phyloP scores from a whole-genome alignment of 2,113 vertebrate genomes.

The Platysternon megacephalum region DNA sequence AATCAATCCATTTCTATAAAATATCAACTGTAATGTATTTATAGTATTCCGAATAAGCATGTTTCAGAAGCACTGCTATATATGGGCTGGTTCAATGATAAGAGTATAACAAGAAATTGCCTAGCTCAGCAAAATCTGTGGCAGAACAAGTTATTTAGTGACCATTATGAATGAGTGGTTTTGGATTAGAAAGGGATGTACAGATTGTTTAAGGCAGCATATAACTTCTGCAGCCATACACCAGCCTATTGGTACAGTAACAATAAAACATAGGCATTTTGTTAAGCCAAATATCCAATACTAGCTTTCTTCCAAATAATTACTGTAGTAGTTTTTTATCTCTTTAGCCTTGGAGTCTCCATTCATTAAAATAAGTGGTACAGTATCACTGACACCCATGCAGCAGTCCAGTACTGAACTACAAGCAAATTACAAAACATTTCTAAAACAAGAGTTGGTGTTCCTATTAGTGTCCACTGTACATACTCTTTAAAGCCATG shows the following conservation, averaged over 20 bases:
- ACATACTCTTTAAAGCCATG: neutral
- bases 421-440: neutral
- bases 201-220: neutral
- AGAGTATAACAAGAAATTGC: neutral
- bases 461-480: neutral
- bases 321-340: neutral
- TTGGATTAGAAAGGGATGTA: neutral
- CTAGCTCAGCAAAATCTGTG: neutral
- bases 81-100: neutral
- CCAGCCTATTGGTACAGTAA: neutral
- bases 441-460: neutral
- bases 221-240: neutral
- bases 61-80: neutral
- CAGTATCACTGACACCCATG: neutral
- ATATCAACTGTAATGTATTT: neutral
- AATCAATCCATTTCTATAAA: neutral
- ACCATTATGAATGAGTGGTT: neutral
- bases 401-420: accelerated
- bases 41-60: neutral
- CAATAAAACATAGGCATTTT: neutral
- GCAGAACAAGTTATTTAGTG: neutral
- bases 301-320: neutral
- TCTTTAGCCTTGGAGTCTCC: neutral
- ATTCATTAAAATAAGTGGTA: neutral
- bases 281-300: neutral